Evolutionary conservation across 2,888 invertebrate genomes (phyloP).

Genomic region (Drosophila incognita): DNA sequence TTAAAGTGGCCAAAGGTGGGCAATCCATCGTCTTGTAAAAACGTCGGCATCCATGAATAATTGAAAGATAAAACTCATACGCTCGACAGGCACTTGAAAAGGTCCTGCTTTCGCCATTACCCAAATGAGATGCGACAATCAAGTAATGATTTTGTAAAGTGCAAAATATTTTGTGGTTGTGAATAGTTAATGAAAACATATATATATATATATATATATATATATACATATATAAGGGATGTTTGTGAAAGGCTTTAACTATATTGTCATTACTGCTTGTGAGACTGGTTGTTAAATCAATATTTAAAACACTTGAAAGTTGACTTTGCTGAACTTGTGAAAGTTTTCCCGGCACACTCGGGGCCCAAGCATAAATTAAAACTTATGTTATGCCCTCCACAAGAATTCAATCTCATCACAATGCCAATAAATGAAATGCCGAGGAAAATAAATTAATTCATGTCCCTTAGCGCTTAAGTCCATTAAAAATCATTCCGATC

Average conservation of each 20-base stretch:
- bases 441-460: conserved; percentile 65
- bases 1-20: conserved; percentile 3
- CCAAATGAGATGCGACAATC: conserved; percentile 29
- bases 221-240: no score
- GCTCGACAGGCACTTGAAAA: conserved; percentile 19
- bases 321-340: background rate
- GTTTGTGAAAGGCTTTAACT: background rate
- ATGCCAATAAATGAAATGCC: conserved; percentile 18
- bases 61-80: conserved; percentile 14
- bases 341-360: background rate
- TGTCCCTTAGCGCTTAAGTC: conserved; percentile 63
- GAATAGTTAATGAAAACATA: conserved; percentile 3
- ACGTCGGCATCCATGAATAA: conserved; percentile 28
- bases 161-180: conserved; percentile 22
- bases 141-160: conserved; percentile 25
- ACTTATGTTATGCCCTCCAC: conserved; percentile 2
- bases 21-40: conserved; percentile 8
- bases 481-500: conserved; percentile 75
- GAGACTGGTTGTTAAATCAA: conserved; percentile 4
- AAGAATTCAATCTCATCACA: conserved; percentile 30
- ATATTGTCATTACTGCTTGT: background rate
- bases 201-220: background rate
- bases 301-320: conserved; percentile 11
- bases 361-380: conserved; percentile 26
- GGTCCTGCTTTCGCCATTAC: background rate